Base-by-base conservation (phyloP, 2,797 vertebrate genomes). In the Holocentrus rufus region DNA sequence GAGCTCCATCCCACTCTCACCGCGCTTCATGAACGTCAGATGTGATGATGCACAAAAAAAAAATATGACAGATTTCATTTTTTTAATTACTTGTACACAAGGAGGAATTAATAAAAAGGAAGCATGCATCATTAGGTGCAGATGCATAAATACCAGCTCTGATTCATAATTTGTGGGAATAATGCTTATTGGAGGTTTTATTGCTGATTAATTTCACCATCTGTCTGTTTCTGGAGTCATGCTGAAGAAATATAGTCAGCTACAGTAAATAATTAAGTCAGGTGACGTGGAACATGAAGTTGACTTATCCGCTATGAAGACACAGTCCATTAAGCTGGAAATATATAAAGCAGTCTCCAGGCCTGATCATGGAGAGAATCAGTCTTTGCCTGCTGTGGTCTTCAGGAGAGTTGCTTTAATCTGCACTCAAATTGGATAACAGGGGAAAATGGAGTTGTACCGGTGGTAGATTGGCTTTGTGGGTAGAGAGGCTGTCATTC, bases 51-150 rank as follows among this genome's bases (percentile, higher is more conserved):
- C 30, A 74, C 65, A 76, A 84, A 77, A 70, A 85, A 80, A 69
- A 71, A 84, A 66, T 53, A 53, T 65, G 76, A 86, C 81, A 79
- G 56, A 56, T 87, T 87, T 89, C 2, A 39, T 13, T 87, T 88
- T 76, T 82, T 77, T 85, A 88, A 90, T 89, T 85, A 77, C 83
- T 85, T 66, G 73, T 65, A 53, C 68, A 81, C 74, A 76, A 83
- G 81, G 67, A 85, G 75, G 79, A 86, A 80, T 85, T 65, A 64
- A 67, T 76, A 85, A 83, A 83, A 85, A 72, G 52, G 63, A 44
- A 47, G 15, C 59, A 58, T 74, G 84, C 81, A 67, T 81, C 82
- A 84, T 85, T 82, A 80, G 46, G 72, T 66, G 25, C 69, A 86
- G 66, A 86, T 72, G 76, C 73, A 80, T 18, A 0, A 65, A 81